These are phyloP conservation scores for Cyprinodon diabolis DNA, from an alignment of 2,797 vertebrate species.

Conservation along the genomic window DNA sequence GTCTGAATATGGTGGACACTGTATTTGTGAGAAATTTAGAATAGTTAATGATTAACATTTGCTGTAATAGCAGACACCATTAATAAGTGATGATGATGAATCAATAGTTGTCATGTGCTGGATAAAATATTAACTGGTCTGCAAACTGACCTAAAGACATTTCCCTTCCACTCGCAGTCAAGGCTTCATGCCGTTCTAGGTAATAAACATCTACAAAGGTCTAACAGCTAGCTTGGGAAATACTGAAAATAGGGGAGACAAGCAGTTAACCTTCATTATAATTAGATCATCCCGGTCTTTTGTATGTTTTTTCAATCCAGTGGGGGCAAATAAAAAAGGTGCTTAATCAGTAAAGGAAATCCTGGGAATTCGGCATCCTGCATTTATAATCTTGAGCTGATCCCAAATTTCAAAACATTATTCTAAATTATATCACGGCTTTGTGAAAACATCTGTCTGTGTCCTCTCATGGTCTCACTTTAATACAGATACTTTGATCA, in stretches of 20 bases:
- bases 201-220: constrained; percentile 73
- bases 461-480: constrained; percentile 44
- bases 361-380: constrained; percentile 36
- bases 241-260: constrained; percentile 54
- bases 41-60: constrained; percentile 72
- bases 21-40: constrained; percentile 54
- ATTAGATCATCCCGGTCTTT: constrained; percentile 53
- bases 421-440: constrained; percentile 43
- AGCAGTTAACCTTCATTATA: constrained; percentile 59
- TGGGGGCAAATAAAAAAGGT: constrained; percentile 25
- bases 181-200: constrained; percentile 63
- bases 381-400: constrained; percentile 47
- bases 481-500: constrained; percentile 67
- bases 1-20: background rate
- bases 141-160: constrained; percentile 77
- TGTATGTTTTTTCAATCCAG: constrained; percentile 31
- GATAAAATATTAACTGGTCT: constrained; percentile 83
- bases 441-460: constrained; percentile 65
- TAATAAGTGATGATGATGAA: constrained; percentile 84
- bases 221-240: constrained; percentile 63
- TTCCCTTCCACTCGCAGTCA: constrained; percentile 44
- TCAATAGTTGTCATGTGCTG: constrained; percentile 78
- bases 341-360: constrained; percentile 39
- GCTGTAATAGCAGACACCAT: constrained; percentile 75
- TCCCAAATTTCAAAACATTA: constrained; percentile 53